Conservation (phyloP, 30 jellyfish, hydroid and myxozoan species). For the Pelagia noctiluca region DNA sequence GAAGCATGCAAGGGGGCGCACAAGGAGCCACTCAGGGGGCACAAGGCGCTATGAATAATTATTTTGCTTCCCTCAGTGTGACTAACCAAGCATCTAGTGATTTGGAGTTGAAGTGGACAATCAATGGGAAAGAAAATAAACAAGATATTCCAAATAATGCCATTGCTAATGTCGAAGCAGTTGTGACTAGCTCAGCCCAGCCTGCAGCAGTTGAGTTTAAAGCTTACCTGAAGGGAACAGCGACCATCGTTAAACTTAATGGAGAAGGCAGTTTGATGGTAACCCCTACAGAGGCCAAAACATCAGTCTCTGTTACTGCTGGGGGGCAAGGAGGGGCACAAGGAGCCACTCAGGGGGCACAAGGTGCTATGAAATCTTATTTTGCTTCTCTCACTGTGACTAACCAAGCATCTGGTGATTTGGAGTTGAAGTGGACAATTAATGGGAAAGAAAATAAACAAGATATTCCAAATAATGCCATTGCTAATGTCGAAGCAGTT, state of each 20-base stretch:
- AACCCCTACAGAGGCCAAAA: constrained; percentile 8
- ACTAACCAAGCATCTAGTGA: neutral
- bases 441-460: neutral
- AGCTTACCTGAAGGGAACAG: constrained; percentile 29
- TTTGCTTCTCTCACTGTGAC: neutral
- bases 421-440: neutral
- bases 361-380: constrained; percentile 2
- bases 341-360: neutral
- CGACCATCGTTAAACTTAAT: neutral
- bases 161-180: neutral
- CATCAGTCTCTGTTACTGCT: neutral
- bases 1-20: neutral
- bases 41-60: neutral
- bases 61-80: no score
- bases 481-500: neutral
- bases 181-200: constrained; percentile 14
- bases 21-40: constrained; percentile 2
- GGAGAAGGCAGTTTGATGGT: constrained; percentile 15
- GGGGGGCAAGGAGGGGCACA: neutral
- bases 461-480: neutral
- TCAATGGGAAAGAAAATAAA: constrained; percentile 7
- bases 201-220: constrained; percentile 42
- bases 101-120: neutral
- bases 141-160: constrained; percentile 31
- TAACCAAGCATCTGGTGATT: neutral